Conservation (phyloP, 2,888 invertebrate genomes). For the Eilema sororculum region DNA sequence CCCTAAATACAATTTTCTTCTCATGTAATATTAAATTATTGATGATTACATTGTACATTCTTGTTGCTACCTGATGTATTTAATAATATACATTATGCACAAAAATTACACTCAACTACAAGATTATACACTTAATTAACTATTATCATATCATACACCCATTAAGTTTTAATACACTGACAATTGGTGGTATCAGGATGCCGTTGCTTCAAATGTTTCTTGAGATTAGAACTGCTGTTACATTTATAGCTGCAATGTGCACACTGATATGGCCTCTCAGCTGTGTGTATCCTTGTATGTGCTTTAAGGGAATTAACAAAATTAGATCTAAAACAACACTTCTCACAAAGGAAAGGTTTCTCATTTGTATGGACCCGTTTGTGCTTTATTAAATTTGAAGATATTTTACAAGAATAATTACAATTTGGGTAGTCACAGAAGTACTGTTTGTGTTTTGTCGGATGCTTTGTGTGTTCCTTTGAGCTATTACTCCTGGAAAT, state of each 20-base stretch:
- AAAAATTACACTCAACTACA: neutral
- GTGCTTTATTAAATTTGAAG: slow-evolving; percentile 81
- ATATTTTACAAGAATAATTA: slow-evolving; percentile 83
- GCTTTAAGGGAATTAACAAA: slow-evolving; percentile 80
- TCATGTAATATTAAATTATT: neutral
- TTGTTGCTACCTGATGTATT: neutral
- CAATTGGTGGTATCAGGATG: slow-evolving; percentile 55
- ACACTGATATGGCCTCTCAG: slow-evolving; percentile 77
- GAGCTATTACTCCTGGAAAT: slow-evolving; percentile 70
- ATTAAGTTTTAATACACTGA: slow-evolving; percentile 7
- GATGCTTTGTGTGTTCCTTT: slow-evolving; percentile 76
- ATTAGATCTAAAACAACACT: slow-evolving; percentile 79
- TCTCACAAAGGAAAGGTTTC: slow-evolving; percentile 80
- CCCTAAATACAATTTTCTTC: neutral
- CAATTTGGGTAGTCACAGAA: slow-evolving; percentile 84
- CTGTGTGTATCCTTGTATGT: slow-evolving; percentile 78
- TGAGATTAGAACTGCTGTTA: slow-evolving; percentile 83
- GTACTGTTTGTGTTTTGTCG: slow-evolving; percentile 77
- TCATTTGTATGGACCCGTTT: slow-evolving; percentile 78
- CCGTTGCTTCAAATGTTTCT: slow-evolving; percentile 75
- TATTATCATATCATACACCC: neutral
- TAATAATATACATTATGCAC: neutral
- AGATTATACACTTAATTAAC: neutral
- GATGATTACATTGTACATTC: neutral
- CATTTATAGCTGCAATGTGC: slow-evolving; percentile 75